phyloP scores from a whole-genome alignment of 2,113 vertebrate species.

The Apodemus sylvaticus region DNA sequence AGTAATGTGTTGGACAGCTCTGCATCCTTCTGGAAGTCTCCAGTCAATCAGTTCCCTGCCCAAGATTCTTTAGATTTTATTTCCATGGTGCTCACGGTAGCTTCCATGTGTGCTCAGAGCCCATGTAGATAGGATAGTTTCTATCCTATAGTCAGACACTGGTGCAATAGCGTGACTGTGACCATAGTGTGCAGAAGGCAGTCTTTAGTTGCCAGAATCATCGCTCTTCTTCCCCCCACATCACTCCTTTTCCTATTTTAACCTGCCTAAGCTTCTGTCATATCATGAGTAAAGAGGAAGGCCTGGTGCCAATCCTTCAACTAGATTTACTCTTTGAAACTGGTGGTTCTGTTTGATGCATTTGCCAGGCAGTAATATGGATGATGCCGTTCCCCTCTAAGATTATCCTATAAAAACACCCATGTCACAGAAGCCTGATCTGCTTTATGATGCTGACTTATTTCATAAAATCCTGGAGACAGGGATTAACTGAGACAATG shows the following conservation, averaged over 20 bases:
- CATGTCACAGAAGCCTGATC: neutral
- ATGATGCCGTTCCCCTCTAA: neutral
- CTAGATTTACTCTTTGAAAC: neutral
- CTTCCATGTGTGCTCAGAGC: constrained; percentile 65
- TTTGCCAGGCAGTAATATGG: neutral
- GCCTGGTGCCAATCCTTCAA: neutral
- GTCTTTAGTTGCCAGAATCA: neutral
- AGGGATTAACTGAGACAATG: neutral
- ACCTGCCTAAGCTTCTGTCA: neutral
- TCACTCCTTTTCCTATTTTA: neutral
- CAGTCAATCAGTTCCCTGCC: neutral
- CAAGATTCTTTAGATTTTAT: neutral
- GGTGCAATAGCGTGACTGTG: constrained; percentile 51
- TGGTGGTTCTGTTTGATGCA: neutral
- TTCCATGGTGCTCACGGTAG: constrained; percentile 55
- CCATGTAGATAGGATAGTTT: neutral
- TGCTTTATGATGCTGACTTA: neutral
- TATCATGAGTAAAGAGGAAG: neutral
- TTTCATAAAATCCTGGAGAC: neutral
- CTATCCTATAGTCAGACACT: constrained; percentile 56
- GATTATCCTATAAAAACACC: neutral
- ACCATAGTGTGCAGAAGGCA: neutral
- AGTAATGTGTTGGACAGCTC: neutral
- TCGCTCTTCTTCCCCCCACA: neutral
- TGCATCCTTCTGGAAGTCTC: neutral